Evolutionary conservation across 37 sponge, comb jelly and placozoan genomes (phyloP).

Genomic region (Halisarca cf. caerulea): DNA sequence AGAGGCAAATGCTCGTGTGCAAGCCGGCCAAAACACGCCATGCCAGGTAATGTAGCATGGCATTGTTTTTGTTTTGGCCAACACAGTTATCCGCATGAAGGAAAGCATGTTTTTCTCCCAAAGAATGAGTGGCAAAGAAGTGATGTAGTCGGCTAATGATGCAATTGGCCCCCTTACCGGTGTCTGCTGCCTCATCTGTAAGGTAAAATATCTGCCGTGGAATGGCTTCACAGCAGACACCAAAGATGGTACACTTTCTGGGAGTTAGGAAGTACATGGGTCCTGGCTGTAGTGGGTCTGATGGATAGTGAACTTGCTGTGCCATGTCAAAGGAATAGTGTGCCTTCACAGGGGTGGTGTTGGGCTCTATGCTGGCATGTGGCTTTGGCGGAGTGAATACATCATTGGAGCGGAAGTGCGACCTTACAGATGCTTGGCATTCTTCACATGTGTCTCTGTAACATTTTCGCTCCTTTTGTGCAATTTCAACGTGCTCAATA

Average conservation of each 20-base stretch:
- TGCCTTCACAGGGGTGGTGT: slow-evolving; percentile 10
- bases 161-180: slow-evolving; percentile 31
- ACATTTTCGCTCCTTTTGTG: neutral
- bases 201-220: slow-evolving; percentile 47
- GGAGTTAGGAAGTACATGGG: slow-evolving; percentile 43
- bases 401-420: neutral
- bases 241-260: slow-evolving; percentile 66
- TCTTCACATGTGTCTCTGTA: slow-evolving; percentile 11
- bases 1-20: slow-evolving; percentile 12
- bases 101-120: slow-evolving; percentile 16
- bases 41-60: slow-evolving; percentile 36
- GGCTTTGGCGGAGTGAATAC: neutral
- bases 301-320: slow-evolving; percentile 15
- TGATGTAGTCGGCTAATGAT: slow-evolving; percentile 31
- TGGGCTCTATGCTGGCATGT: neutral
- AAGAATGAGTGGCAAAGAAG: slow-evolving; percentile 24
- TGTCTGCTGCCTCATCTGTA: slow-evolving; percentile 2
- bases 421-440: neutral
- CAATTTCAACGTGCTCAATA: slow-evolving; percentile 23
- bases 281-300: slow-evolving; percentile 19
- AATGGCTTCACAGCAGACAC: slow-evolving; percentile 59
- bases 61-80: slow-evolving; percentile 55
- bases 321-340: slow-evolving; percentile 54
- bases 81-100: slow-evolving; percentile 40
- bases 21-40: slow-evolving; percentile 22